A percentile compares a stretch with the other conserved stretches of the same genome.
These are phyloP conservation scores for Trachelus troglodyta DNA, from an alignment of 2,888 invertebrate species.

Conservation along the genomic window DNA sequence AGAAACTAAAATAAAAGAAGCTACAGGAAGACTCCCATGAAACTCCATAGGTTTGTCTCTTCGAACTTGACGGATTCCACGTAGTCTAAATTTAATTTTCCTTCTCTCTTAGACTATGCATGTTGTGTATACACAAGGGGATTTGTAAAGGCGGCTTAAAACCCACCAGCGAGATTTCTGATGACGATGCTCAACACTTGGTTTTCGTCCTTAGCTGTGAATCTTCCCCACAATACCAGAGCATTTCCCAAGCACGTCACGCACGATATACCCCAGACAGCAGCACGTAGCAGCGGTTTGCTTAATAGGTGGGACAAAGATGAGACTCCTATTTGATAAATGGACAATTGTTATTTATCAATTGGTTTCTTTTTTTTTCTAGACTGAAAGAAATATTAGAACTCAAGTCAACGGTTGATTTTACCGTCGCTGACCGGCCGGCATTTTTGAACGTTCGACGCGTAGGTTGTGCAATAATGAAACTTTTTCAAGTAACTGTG, in stretches of 20 bases:
- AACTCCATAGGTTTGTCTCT: neutral
- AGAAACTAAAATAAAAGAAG: conserved; percentile 66
- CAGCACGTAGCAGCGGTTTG: conserved; percentile 70
- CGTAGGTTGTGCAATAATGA: conserved; percentile 72
- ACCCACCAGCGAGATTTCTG: conserved; percentile 72
- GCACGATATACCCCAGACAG: conserved; percentile 74
- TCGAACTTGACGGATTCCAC: neutral
- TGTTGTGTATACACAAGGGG: neutral
- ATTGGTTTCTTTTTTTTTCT: neutral
- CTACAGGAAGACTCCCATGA: neutral
- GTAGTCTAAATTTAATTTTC: neutral
- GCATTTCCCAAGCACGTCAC: conserved; percentile 74
- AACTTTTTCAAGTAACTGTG: conserved; percentile 72
- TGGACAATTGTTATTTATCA: conserved; percentile 43
- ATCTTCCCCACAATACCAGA: conserved; percentile 73
- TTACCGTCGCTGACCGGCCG: conserved; percentile 73
- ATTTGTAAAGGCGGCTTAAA: neutral
- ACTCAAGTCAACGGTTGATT: conserved; percentile 15
- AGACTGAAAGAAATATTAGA: neutral
- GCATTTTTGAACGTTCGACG: conserved; percentile 71
- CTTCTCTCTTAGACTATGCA: neutral
- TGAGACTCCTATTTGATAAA: conserved; percentile 68
- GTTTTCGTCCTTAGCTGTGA: conserved; percentile 73
- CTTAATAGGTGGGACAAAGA: conserved; percentile 72
- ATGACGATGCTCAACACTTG: conserved; percentile 74